phyloP scores from a whole-genome alignment of 2,113 vertebrate genomes.

The Tylochromis polylepis region DNA sequence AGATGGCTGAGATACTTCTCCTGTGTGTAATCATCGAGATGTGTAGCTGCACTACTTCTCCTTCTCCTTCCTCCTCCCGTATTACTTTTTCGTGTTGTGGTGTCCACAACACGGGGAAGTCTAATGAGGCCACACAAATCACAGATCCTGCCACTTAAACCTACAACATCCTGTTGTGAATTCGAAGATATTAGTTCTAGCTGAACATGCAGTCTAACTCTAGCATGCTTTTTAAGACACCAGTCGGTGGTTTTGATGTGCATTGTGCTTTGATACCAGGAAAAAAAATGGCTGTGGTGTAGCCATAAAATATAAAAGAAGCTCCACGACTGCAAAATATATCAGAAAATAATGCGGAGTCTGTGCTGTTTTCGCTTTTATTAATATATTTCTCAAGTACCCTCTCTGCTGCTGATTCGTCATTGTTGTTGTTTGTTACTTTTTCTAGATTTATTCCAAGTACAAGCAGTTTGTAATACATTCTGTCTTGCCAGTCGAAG shows the following conservation, averaged over 20 bases:
- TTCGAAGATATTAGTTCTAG: neutral
- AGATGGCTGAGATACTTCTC: neutral
- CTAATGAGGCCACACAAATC: neutral
- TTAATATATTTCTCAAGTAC: neutral
- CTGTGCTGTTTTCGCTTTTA: neutral
- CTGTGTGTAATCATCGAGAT: neutral
- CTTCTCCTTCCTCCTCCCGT: neutral
- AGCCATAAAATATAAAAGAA: neutral
- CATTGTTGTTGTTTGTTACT: conserved; percentile 24
- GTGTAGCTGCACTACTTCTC: neutral
- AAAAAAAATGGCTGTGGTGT: neutral
- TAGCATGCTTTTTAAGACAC: neutral
- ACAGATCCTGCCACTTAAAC: neutral
- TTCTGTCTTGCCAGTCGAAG: conserved; percentile 22
- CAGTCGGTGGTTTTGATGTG: neutral
- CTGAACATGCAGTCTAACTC: neutral
- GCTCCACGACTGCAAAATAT: neutral
- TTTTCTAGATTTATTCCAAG: conserved; percentile 32
- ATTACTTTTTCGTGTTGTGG: neutral
- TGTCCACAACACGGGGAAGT: neutral
- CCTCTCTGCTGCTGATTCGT: neutral
- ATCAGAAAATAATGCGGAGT: neutral
- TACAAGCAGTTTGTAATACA: conserved; percentile 10
- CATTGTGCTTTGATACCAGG: neutral
- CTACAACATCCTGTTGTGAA: neutral